Base-by-base conservation (phyloP, 2,113 vertebrate genomes). In the Epinephelus cyanopodus region DNA sequence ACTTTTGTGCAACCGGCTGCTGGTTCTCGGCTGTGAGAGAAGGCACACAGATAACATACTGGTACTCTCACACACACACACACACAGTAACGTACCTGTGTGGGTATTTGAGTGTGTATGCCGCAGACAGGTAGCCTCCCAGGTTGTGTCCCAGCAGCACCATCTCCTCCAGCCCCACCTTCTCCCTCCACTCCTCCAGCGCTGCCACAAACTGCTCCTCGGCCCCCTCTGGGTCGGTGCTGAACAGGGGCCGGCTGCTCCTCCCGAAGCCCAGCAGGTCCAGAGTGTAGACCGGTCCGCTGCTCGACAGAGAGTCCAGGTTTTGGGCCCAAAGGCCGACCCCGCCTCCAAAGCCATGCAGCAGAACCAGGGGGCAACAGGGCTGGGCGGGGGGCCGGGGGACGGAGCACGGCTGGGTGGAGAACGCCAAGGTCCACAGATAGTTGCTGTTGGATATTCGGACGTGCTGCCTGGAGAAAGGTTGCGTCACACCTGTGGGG, bases 71-170 rank as follows among this genome's bases (percentile, higher is more conserved):
- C 39, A 39, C 39, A 39, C 39, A 39, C 39, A 42, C 39, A 42
- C 39, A 54, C 42, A 52, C 29, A 56, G 10, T 0, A 23, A 0
- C 48, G 23, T 58, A 94, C 98, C 97, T 97, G 88, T 95, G 93
- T 0, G 97, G 97, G 85, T 98, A 96, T 91, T 95, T 97, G 74
- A 99, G 93, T 0, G 97, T 91, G 68, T 99, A 99, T 70, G 97
- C 96, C 77, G 96, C 95, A 84, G 97, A 96, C 91, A 99, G 89
- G 90, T 97, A 99, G 68, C 97, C 97, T 82, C 98, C 98, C 1
- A 99, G 92, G 91, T 99, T 97, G 91, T 99, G 98, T 79, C 98
- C 98, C 65, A 99, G 96, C 79, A 99, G 90, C 92, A 98, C 96
- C 95, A 99, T 94, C 72, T 94, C 94, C 86, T 97, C 95, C 93